Percentiles rank a stretch among this genome's conserved stretches.
phyloP scores from a whole-genome alignment of 23 tunicate genomes.

The Clavelina lepadiformis region DNA sequence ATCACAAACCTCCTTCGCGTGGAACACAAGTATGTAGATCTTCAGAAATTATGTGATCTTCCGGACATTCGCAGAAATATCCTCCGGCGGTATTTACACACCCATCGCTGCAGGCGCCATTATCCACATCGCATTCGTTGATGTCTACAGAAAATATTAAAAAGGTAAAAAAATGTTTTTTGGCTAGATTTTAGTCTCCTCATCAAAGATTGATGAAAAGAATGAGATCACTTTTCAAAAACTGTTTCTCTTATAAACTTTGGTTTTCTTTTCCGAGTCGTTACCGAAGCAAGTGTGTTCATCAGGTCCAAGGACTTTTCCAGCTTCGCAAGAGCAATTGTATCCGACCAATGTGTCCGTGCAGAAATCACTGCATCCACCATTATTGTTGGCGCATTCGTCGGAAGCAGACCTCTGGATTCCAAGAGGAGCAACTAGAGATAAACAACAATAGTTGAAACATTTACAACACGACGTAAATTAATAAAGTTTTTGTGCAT shows the following conservation, averaged over 20 bases:
- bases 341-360: constrained; percentile 40
- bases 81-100: constrained; percentile 64
- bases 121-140: constrained; percentile 61
- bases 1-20: constrained; percentile 53
- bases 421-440: too few species aligned
- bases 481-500: too few species aligned
- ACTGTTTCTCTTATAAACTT: too few species aligned
- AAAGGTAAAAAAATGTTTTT: neutral
- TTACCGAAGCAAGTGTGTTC: constrained; percentile 43
- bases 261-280: too few species aligned
- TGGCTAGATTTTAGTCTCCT: too few species aligned
- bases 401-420: constrained; percentile 44
- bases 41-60: constrained; percentile 21
- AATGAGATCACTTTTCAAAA: too few species aligned
- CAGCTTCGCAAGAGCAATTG: constrained; percentile 62
- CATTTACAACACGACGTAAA: too few species aligned
- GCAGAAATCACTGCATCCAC: constrained; percentile 78
- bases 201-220: too few species aligned
- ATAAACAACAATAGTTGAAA: too few species aligned
- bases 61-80: constrained; percentile 84
- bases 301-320: constrained; percentile 48
- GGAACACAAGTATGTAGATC: constrained; percentile 58
- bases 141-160: constrained; percentile 15
- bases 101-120: constrained; percentile 33
- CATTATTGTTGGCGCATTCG: constrained; percentile 82